Evolutionary conservation across 2,888 invertebrate genomes (phyloP).

Genomic region (Mylabris sibirica): DNA sequence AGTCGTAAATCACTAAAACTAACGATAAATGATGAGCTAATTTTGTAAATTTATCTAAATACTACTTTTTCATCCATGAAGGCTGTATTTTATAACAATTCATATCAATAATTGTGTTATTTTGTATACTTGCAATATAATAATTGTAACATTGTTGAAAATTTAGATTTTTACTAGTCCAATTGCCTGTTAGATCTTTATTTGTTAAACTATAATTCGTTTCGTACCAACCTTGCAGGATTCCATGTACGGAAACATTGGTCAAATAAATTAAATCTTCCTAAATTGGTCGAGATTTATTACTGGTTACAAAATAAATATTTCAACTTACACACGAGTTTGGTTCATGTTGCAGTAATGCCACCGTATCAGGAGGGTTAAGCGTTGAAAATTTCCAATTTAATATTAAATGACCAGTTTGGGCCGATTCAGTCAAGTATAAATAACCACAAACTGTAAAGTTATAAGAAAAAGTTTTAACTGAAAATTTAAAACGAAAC

Average conservation of each 20-base stretch:
- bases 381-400: constrained; percentile 58
- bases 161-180: constrained; percentile 43
- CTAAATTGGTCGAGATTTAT: constrained; percentile 39
- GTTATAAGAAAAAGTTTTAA: not conserved
- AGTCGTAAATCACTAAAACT: constrained; percentile 52
- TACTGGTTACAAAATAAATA: not conserved
- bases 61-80: constrained; percentile 73
- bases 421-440: constrained; percentile 56
- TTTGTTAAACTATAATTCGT: constrained; percentile 56
- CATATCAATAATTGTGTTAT: constrained; percentile 65
- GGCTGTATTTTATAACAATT: constrained; percentile 81
- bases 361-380: constrained; percentile 52
- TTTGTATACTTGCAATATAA: constrained; percentile 69
- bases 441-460: constrained; percentile 35
- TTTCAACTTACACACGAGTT: constrained; percentile 25
- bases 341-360: constrained; percentile 47
- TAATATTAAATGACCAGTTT: constrained; percentile 52
- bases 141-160: constrained; percentile 70
- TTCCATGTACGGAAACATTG: constrained; percentile 11
- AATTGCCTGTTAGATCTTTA: constrained; percentile 54
- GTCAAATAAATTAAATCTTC: constrained; percentile 44
- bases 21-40: constrained; percentile 14
- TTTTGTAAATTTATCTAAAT: constrained; percentile 19
- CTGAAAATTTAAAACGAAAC: not conserved
- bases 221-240: constrained; percentile 52